Base-by-base conservation (phyloP, 2,113 vertebrate species). In the Todiramphus chloris region DNA sequence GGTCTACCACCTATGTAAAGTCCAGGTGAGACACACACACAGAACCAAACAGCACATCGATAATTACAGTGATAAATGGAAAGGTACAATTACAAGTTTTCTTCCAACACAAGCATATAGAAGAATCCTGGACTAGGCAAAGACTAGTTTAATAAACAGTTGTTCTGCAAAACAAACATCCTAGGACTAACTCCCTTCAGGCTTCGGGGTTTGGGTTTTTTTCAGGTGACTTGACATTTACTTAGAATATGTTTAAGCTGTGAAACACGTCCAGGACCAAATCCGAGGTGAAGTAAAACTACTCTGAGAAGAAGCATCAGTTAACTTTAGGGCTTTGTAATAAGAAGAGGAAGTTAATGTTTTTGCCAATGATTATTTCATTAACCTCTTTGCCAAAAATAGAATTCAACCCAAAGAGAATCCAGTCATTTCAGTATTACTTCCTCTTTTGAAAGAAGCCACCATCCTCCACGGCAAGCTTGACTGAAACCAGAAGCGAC, bases 371-470 rank as follows among this genome's bases (percentile, higher is more conserved):
- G 16, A 84, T 77, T 92, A 91, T 62, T 94, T 87, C 80, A 93
- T 83, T 93, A 94, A 78, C 48, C 55, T 93, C 83, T 95, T 79
- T 5, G 13, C 48, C 77, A 89, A 87, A 93, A 92, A 70, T 6
- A 94, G 60, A 84, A 33, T 55, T 82, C 83, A 94, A 93, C 89
- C 66, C 74, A 10, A 89, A 95, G 72, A 89, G 72, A 89, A 94
- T 72, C 58, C 86, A 84, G 25, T 73, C 35, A 82, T 43, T 82
- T 87, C n/a, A 73, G n/a, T n/a, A 81, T 55, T 53, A 64, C 62
- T 93, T 95, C 89, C 90, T 92, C 84, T 77, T 95, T 50, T 33
- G 50, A 85, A n/a, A 73, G 25, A 87, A 39, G 39, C 10, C n/a
- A 44, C 33, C n/a, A 95, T 64, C 53, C 74, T 83, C 83, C 83